These are phyloP conservation scores for Meleagris gallopavo DNA, from an alignment of 2,113 vertebrate species.

Conservation along the genomic window DNA sequence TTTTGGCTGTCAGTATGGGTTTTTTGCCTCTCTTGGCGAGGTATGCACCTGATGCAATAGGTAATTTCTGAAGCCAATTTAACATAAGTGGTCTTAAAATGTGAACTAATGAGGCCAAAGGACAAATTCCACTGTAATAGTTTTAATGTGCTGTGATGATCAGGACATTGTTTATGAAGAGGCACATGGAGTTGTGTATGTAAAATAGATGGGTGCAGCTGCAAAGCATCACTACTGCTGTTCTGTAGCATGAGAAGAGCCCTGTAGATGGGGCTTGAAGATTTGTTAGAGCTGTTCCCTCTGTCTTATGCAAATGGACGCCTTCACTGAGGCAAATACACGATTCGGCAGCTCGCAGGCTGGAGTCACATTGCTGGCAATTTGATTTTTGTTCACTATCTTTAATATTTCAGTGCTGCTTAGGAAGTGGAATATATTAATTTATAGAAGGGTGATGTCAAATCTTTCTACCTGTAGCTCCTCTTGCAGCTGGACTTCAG, in stretches of 20 bases:
- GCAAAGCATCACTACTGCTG: neutral
- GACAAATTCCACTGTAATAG: neutral
- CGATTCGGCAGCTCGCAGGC: accelerated
- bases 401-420: neutral
- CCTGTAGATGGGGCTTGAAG: constrained; percentile 11
- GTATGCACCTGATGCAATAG: neutral
- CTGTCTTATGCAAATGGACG: neutral
- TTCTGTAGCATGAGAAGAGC: neutral
- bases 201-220: neutral
- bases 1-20: neutral
- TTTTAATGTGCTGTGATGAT: neutral
- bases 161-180: neutral
- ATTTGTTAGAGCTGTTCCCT: neutral
- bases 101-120: neutral
- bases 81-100: neutral
- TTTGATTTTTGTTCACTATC: neutral
- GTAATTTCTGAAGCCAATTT: neutral
- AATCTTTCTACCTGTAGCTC: neutral
- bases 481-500: neutral
- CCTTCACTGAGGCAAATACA: neutral
- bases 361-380: neutral
- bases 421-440: neutral
- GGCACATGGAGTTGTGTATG: neutral
- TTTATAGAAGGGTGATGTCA: neutral
- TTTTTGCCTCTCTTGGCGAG: neutral